phyloP scores from a whole-genome alignment of 1,140 invertebrate genomes.

The Galleria mellonella region DNA sequence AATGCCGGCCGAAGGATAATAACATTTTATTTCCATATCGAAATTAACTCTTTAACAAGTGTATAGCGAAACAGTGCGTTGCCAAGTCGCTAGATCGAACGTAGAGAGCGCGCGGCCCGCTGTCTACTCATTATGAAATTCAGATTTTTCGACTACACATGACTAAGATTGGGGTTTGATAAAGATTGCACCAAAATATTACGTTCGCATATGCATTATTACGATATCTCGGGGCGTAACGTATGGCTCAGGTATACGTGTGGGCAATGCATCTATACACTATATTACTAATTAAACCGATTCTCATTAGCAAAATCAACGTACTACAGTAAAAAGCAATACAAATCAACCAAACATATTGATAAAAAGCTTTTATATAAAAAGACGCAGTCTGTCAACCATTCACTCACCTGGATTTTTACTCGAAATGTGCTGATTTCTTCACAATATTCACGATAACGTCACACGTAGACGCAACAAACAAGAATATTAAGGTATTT shows the following conservation, averaged over 20 bases:
- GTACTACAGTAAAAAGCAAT: slow-evolving; percentile 29
- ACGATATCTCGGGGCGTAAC: slow-evolving; percentile 7
- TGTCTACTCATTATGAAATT: slow-evolving; percentile 51
- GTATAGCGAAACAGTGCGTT: slow-evolving; percentile 47
- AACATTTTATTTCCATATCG: slow-evolving; percentile 34
- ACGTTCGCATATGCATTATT: slow-evolving; percentile 12
- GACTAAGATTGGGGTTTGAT: slow-evolving; percentile 13
- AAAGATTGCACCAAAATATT: slow-evolving; percentile 12
- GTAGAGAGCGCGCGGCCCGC: slow-evolving; percentile 34
- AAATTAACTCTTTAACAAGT: slow-evolving; percentile 37
- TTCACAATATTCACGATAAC: slow-evolving; percentile 55
- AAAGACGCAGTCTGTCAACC: slow-evolving; percentile 71
- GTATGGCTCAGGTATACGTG: slow-evolving; percentile 16
- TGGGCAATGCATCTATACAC: slow-evolving; percentile 8
- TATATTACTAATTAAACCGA: slow-evolving; percentile 6
- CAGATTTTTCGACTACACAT: slow-evolving; percentile 24
- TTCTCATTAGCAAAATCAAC: neutral
- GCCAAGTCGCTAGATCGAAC: slow-evolving; percentile 43
- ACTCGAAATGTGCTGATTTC: slow-evolving; percentile 47
- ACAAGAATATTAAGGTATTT: slow-evolving; percentile 64
- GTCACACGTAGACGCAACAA: slow-evolving; percentile 48
- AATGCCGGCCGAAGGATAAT: slow-evolving; percentile 46
- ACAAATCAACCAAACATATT: slow-evolving; percentile 25
- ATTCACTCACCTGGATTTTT: slow-evolving; percentile 70
- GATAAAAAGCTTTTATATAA: slow-evolving; percentile 50